These are phyloP conservation scores for Agriotes lineatus DNA, from an alignment of 2,888 invertebrate genomes.

Conservation along the genomic window DNA sequence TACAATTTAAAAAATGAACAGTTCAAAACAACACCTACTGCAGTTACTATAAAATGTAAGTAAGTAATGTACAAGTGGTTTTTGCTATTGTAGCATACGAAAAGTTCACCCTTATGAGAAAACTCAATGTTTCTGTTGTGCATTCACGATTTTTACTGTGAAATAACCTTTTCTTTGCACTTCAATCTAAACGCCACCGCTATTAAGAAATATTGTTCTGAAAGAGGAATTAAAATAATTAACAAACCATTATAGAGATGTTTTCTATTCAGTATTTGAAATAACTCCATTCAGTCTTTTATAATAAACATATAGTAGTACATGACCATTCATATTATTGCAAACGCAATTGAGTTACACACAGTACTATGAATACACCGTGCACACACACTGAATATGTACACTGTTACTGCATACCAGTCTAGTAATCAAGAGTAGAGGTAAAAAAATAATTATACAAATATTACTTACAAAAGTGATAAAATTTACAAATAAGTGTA, in stretches of 20 bases:
- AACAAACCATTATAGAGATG: constrained; percentile 48
- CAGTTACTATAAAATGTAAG: too few species aligned
- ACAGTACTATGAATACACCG: constrained; percentile 67
- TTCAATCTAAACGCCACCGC: too few species aligned
- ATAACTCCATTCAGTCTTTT: constrained; percentile 69
- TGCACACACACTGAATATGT: constrained; percentile 64
- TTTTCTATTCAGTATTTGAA: constrained; percentile 65
- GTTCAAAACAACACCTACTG: too few species aligned
- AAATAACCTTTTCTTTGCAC: too few species aligned
- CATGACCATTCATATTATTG: constrained; percentile 68
- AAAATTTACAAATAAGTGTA: constrained; percentile 32
- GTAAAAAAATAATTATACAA: constrained; percentile 40
- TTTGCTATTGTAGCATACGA: too few species aligned
- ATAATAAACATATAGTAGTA: constrained; percentile 67
- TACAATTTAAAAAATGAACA: too few species aligned
- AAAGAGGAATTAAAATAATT: too few species aligned
- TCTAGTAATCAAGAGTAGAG: constrained; percentile 37
- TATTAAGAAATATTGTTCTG: too few species aligned
- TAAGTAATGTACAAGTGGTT: too few species aligned
- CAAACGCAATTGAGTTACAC: constrained; percentile 67
- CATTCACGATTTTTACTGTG: too few species aligned
- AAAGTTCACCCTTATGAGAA: too few species aligned
- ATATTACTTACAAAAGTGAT: constrained; percentile 17
- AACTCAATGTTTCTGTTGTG: too few species aligned
- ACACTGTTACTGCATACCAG: constrained; percentile 50